phyloP scores from a whole-genome alignment of 2,888 invertebrate genomes.

The Sericinus montela region DNA sequence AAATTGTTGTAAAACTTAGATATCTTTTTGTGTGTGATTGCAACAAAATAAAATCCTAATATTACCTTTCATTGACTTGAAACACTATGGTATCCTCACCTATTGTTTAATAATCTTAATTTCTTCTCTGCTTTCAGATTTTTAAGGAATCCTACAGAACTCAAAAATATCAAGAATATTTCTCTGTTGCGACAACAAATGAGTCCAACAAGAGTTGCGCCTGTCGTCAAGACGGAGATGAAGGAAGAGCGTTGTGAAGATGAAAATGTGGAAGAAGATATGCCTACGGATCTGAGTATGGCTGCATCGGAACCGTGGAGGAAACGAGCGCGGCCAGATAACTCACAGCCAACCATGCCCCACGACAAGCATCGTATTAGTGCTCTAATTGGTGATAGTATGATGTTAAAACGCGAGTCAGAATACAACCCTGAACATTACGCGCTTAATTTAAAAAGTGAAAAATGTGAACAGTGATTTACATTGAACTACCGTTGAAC shows the following conservation, averaged over 20 bases:
- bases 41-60: no score
- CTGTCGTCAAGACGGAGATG: slow-evolving; percentile 67
- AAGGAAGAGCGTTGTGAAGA: slow-evolving; percentile 72
- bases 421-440: slow-evolving; percentile 66
- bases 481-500: slow-evolving; percentile 36
- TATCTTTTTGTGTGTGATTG: no score
- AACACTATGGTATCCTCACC: no score
- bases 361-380: slow-evolving; percentile 76
- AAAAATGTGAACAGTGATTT: slow-evolving; percentile 77
- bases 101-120: neutral
- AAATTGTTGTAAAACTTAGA: neutral
- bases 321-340: slow-evolving; percentile 61
- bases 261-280: slow-evolving; percentile 80
- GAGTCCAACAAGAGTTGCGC: slow-evolving; percentile 79
- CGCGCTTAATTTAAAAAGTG: slow-evolving; percentile 72
- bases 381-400: slow-evolving; percentile 71
- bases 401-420: slow-evolving; percentile 69
- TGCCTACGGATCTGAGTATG: slow-evolving; percentile 86
- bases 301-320: slow-evolving; percentile 71
- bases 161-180: slow-evolving; percentile 96
- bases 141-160: slow-evolving; percentile 93
- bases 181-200: slow-evolving; percentile 91
- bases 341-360: slow-evolving; percentile 36
- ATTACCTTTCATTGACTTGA: no score
- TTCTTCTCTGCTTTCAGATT: slow-evolving; percentile 82